These are phyloP conservation scores for Drosophila mercatorum DNA, from an alignment of 2,888 invertebrate genomes.

Conservation along the genomic window DNA sequence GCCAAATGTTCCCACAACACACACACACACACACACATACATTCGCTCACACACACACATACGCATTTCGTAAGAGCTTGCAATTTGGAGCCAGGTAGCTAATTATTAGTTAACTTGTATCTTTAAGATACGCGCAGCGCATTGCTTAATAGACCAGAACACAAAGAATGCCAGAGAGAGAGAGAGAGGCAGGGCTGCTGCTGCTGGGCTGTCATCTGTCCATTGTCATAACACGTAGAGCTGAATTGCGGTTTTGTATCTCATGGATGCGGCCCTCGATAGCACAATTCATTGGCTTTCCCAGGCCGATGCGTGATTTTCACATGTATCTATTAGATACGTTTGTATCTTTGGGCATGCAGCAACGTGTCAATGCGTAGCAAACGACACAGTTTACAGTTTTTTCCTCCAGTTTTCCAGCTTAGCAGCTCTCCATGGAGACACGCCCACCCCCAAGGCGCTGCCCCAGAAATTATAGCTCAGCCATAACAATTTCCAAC, in stretches of 20 bases:
- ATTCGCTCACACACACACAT: conserved; percentile 33
- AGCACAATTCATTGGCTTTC: conserved; percentile 78
- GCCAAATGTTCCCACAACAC: conserved; percentile 51
- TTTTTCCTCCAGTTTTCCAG: conserved; percentile 6
- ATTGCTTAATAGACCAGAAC: conserved; percentile 78
- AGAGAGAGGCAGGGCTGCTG: neutral
- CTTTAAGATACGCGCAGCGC: conserved; percentile 72
- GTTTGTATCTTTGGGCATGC: conserved; percentile 64
- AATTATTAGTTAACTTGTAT: conserved; percentile 81
- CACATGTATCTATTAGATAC: conserved; percentile 81
- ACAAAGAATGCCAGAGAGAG: conserved; percentile 33
- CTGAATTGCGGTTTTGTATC: conserved; percentile 49
- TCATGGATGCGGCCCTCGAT: conserved; percentile 72
- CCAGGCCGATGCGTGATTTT: conserved; percentile 80
- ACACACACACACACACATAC: conserved; percentile 2
- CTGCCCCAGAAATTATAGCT: conserved; percentile 62
- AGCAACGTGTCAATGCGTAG: conserved; percentile 74
- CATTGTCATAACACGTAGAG: conserved; percentile 75
- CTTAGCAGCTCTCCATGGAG: too few species aligned
- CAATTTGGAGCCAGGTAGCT: conserved; percentile 68
- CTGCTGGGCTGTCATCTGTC: conserved; percentile 21
- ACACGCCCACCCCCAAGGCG: conserved; percentile 4
- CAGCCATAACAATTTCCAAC: conserved; percentile 57
- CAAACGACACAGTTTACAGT: conserved; percentile 77
- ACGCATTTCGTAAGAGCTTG: conserved; percentile 72